These are phyloP conservation scores for Physella acuta DNA, from an alignment of 1,140 invertebrate species.

Conservation along the genomic window DNA sequence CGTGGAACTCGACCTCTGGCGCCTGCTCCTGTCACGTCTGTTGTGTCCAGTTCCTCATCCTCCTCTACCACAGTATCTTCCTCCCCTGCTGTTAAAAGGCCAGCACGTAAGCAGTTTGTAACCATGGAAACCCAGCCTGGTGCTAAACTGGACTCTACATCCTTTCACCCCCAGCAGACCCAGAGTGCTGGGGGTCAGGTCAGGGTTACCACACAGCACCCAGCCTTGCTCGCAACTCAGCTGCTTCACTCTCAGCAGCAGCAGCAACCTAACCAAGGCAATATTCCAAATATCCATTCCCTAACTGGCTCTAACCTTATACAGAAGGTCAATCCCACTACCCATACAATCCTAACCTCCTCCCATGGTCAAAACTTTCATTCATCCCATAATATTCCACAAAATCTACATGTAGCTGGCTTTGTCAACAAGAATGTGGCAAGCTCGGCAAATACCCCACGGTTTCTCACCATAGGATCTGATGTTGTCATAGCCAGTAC, in stretches of 20 bases:
- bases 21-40: neutral
- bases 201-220: neutral
- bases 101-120: neutral
- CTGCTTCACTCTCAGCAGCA: neutral
- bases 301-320: neutral
- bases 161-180: neutral
- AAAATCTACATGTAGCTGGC: neutral
- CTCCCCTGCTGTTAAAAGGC: neutral
- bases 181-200: neutral
- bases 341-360: no score
- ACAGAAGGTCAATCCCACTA: neutral
- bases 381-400: no score
- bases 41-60: neutral
- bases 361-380: no score
- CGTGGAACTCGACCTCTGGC: neutral
- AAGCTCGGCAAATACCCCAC: neutral
- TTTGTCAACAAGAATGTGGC: neutral
- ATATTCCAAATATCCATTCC: constrained; percentile 5
- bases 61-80: neutral
- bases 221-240: neutral
- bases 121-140: neutral
- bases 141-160: neutral
- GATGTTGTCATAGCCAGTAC: neutral
- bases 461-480: neutral
- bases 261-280: neutral